phyloP scores from a whole-genome alignment of 2,797 vertebrate genomes.

The Tragopan temminckii region DNA sequence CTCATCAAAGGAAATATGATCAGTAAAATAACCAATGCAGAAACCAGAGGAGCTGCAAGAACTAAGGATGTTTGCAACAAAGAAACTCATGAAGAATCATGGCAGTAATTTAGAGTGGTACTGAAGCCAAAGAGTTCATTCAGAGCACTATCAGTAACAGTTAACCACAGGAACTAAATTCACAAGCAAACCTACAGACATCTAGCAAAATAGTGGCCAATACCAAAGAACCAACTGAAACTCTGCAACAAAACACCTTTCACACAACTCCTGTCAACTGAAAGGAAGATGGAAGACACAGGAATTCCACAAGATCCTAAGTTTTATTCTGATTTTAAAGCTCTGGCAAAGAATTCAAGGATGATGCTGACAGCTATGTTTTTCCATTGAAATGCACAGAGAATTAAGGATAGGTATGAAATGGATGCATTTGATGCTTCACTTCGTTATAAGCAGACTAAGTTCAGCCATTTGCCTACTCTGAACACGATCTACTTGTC shows the following conservation, averaged over 20 bases:
- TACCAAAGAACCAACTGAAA: background rate
- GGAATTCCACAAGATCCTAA: fast-evolving
- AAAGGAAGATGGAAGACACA: background rate
- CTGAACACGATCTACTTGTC: background rate
- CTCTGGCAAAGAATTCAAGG: background rate
- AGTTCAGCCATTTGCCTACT: background rate
- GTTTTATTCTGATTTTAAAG: background rate
- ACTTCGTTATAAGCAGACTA: background rate
- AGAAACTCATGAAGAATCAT: background rate
- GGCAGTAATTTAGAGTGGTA: background rate
- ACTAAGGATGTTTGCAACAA: background rate
- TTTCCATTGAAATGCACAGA: background rate
- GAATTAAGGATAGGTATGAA: background rate
- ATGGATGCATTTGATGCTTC: background rate
- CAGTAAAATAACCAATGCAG: slow-evolving; percentile 14
- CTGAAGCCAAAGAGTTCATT: background rate
- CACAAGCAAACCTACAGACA: background rate
- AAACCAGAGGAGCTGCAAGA: background rate
- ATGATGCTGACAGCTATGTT: background rate
- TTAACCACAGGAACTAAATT: background rate
- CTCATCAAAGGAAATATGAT: background rate
- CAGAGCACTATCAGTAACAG: background rate
- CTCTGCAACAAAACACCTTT: background rate
- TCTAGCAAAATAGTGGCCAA: background rate
- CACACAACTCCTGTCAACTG: background rate